Base-by-base conservation (phyloP, 2,113 vertebrate species). In the Rhinogobius similis region DNA sequence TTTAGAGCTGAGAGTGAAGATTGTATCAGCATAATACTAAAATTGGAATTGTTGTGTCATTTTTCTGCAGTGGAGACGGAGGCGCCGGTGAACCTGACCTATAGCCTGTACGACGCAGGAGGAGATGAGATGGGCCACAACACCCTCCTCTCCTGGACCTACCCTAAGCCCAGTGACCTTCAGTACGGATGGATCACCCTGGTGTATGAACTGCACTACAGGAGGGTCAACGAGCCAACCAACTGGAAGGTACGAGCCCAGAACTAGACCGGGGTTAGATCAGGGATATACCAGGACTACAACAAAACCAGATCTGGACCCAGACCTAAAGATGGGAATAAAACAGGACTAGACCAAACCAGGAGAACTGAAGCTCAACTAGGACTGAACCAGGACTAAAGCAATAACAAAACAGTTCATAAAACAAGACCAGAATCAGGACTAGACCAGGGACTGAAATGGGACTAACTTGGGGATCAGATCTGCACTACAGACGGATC, bases 151-250 rank as follows among this genome's bases (percentile, higher is more conserved):
- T 85, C 89, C 52, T 94, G 93, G 93, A 52, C 26, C 20, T 89
- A 93, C 74, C 93, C 93, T 24, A 76, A 72, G 4, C 90, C 91
- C 0, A 52, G 76, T 0, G 82, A 89, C 62, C 85, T 94, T 41
- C 77, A 88, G 38, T 86, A 87, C 2, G 92, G 91, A 4, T 94
- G 93, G 93, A 91, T 94, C 78, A 94, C 93, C 0, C 91, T 94
- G 46, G 41, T 84, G 43, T 91, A 92, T 26, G 92, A 94, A 84
- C 87, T 94, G 56, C 91, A 92, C 68, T 94, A 90, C 88, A 39
- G 90, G 29, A 70, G 64, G 0, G 14, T 89, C 0, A 56, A 65
- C 0, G 85, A 92, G 58, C 77, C 87, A 1, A 67, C 76, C 67
- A 78, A 71, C 75, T 93, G 92, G 91, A 91, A 92, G 90, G 91